A percentile compares a stretch with the other conserved stretches of the same genome.
Conservation (phyloP, 2,113 vertebrate species). For the Psophia crepitans region DNA sequence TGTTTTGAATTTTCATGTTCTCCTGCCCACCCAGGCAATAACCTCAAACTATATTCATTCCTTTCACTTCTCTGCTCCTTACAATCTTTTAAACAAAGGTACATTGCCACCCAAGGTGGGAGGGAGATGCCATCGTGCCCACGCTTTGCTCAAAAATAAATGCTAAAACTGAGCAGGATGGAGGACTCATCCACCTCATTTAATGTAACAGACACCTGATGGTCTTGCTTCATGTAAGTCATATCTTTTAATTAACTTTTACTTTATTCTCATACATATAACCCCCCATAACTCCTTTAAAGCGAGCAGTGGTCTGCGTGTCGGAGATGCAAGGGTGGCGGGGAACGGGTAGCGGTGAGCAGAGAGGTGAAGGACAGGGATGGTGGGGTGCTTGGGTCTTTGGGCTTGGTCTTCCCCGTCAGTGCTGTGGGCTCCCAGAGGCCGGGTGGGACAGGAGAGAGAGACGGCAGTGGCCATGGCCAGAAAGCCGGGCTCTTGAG, state of each 20-base stretch:
- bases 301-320: fast-evolving
- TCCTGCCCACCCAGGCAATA: conserved; percentile 32
- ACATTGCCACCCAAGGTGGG: background rate
- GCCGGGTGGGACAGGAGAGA: background rate
- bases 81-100: background rate
- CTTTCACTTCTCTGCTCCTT: background rate
- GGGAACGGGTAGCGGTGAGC: background rate
- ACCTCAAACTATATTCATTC: background rate
- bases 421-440: background rate
- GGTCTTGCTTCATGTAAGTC: background rate
- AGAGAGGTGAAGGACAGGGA: background rate
- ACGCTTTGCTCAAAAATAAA: background rate
- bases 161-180: background rate
- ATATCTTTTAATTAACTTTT: background rate
- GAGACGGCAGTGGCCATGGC: fast-evolving
- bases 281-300: background rate
- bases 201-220: background rate
- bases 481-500: fast-evolving
- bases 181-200: background rate
- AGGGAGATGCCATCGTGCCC: background rate
- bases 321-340: fast-evolving
- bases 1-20: conserved; percentile 38
- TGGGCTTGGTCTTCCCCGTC: fast-evolving
- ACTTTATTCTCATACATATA: background rate
- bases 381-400: fast-evolving